phyloP scores from a whole-genome alignment of 1,140 invertebrate species.

The Drosophila lacteicornis region DNA sequence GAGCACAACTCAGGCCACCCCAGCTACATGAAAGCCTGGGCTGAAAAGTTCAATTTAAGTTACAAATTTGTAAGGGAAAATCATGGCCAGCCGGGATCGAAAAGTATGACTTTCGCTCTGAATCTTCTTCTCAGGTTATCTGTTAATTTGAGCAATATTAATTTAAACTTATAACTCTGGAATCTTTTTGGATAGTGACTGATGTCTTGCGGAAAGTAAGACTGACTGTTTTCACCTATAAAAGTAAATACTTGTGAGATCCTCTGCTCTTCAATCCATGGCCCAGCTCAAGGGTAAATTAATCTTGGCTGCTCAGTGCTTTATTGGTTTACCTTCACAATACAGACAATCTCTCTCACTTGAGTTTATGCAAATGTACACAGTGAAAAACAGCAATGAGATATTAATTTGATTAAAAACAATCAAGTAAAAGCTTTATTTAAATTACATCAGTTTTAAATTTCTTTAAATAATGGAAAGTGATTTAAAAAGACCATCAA shows the following conservation, averaged over 20 bases:
- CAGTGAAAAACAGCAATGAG: neutral
- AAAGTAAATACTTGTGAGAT: neutral
- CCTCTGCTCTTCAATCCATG: slow-evolving; percentile 23
- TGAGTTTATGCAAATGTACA: slow-evolving; percentile 7
- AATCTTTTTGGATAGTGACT: neutral
- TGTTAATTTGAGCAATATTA: too few relatives aligned
- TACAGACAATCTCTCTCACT: slow-evolving; percentile 11
- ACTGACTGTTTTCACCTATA: neutral
- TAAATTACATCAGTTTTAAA: too few relatives aligned
- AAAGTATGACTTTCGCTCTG: too few relatives aligned
- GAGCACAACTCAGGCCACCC: neutral
- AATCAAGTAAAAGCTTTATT: too few relatives aligned
- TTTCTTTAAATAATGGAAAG: too few relatives aligned
- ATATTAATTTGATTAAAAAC: neutral
- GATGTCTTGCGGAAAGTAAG: too few relatives aligned
- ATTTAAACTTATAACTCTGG: neutral
- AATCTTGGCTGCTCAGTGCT: slow-evolving; percentile 16
- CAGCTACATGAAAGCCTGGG: neutral
- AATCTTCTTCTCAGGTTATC: neutral
- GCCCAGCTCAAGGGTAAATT: slow-evolving; percentile 30
- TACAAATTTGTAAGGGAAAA: too few relatives aligned
- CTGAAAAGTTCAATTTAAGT: neutral
- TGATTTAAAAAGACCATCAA: too few relatives aligned
- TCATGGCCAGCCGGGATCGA: neutral
- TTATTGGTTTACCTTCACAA: slow-evolving; percentile 41